phyloP scores from a whole-genome alignment of 1,140 invertebrate genomes.

The Sitophilus oryzae region DNA sequence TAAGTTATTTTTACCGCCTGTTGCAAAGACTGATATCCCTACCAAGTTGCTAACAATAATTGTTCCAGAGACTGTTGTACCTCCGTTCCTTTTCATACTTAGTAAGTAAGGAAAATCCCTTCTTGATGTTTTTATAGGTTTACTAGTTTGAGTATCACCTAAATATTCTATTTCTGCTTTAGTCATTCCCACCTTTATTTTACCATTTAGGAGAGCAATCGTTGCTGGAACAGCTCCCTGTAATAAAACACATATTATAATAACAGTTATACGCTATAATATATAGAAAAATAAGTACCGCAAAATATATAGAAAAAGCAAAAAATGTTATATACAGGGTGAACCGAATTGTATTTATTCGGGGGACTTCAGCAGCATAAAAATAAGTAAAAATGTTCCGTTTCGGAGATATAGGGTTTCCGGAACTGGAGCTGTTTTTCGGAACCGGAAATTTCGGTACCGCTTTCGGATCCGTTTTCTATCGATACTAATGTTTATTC shows the following conservation, averaged over 20 bases:
- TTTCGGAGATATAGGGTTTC: too few relatives aligned
- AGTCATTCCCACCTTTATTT: constrained; percentile 74
- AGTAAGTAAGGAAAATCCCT: constrained; percentile 78
- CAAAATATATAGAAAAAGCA: too few relatives aligned
- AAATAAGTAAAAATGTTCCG: too few relatives aligned
- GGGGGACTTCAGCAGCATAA: too few relatives aligned
- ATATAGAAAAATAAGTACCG: too few relatives aligned
- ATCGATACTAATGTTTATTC: too few relatives aligned
- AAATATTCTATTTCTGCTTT: constrained; percentile 58
- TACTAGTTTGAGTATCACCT: constrained; percentile 47
- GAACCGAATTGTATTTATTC: too few relatives aligned
- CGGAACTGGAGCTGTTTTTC: too few relatives aligned
- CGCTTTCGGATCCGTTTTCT: too few relatives aligned
- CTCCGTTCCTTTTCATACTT: constrained; percentile 71
- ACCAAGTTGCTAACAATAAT: constrained; percentile 75
- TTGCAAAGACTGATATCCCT: constrained; percentile 91
- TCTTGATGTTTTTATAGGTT: constrained; percentile 71
- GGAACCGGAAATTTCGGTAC: too few relatives aligned
- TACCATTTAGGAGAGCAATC: constrained; percentile 81
- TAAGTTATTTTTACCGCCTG: constrained; percentile 65
- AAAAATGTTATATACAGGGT: too few relatives aligned
- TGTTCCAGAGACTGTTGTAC: constrained; percentile 95
- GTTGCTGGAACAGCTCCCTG: constrained; percentile 91
- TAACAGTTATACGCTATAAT: too few relatives aligned
- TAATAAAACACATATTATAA: neutral